A percentile compares a stretch with the other conserved stretches of the same genome.
Conservation (phyloP, 2,888 invertebrate species). For the Lasioglossum vierecki region DNA sequence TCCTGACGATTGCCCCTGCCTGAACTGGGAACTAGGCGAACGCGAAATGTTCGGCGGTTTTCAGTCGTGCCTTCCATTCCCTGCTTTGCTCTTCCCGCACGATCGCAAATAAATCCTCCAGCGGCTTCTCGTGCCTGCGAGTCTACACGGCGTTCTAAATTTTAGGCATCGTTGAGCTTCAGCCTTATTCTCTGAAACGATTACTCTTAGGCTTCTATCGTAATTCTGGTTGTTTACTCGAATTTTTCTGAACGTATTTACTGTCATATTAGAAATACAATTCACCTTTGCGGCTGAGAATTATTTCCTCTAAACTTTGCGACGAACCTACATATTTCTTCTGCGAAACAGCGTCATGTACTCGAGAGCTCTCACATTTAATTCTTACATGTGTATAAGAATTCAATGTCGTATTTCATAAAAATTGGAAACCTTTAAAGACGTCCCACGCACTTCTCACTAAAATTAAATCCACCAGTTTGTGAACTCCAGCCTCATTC, state of each 20-base stretch:
- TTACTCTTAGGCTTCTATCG: background rate
- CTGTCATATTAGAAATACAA: background rate
- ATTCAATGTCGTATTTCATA: too few species aligned
- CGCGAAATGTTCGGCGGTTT: slow-evolving; percentile 10
- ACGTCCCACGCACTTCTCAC: background rate
- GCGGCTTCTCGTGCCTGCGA: background rate
- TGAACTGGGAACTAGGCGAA: slow-evolving; percentile 11
- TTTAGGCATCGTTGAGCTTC: background rate
- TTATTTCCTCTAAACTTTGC: too few species aligned
- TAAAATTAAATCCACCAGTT: background rate
- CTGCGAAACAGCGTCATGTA: too few species aligned
- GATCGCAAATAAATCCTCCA: background rate
- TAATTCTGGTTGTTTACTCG: background rate
- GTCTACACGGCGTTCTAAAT: background rate
- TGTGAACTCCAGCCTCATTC: too few species aligned
- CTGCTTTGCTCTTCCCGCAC: background rate
- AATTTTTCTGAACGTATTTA: background rate
- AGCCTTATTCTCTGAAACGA: background rate
- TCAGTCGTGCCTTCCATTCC: slow-evolving; percentile 6
- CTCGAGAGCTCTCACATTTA: too few species aligned
- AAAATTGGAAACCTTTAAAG: background rate
- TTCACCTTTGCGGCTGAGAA: background rate
- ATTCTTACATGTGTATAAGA: too few species aligned
- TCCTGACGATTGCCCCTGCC: slow-evolving; percentile 2
- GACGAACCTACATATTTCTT: too few species aligned